These are phyloP conservation scores for Enteromius fasciolatus DNA, from an alignment of 2,797 vertebrate species.

Conservation along the genomic window DNA sequence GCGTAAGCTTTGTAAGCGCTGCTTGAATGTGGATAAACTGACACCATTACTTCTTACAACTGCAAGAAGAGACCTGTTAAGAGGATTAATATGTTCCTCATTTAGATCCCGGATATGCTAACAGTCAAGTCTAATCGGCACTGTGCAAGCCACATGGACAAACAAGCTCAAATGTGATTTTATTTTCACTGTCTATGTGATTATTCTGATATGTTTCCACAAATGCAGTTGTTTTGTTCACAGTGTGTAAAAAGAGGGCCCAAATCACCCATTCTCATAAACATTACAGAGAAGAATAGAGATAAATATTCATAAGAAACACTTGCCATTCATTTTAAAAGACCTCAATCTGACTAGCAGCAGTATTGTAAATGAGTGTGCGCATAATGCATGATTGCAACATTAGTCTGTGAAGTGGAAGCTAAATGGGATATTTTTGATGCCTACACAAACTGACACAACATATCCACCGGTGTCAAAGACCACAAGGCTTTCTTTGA, in stretches of 20 bases:
- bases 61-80: conserved; percentile 2
- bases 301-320: conserved; percentile 5
- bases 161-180: not conserved
- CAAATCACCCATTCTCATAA: not conserved
- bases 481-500: conserved; percentile 68
- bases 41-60: conserved; percentile 19
- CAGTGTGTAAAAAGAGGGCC: not conserved
- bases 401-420: conserved; percentile 52
- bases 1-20: conserved; percentile 19
- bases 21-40: conserved; percentile 34
- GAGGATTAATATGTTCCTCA: conserved; percentile 25
- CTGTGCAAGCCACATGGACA: not conserved
- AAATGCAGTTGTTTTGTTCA: not conserved
- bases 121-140: not conserved
- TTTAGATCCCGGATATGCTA: conserved; percentile 32
- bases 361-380: conserved; percentile 13
- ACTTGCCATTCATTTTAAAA: not conserved
- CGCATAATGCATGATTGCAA: conserved; percentile 50
- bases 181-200: not conserved
- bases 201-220: not conserved
- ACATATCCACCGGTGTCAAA: conserved; percentile 48
- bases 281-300: not conserved
- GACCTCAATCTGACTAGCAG: not conserved
- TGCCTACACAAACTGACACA: conserved; percentile 54
- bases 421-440: conserved; percentile 47